These are phyloP conservation scores for Gibbula magus DNA, from an alignment of 2,888 invertebrate genomes.

Conservation along the genomic window DNA sequence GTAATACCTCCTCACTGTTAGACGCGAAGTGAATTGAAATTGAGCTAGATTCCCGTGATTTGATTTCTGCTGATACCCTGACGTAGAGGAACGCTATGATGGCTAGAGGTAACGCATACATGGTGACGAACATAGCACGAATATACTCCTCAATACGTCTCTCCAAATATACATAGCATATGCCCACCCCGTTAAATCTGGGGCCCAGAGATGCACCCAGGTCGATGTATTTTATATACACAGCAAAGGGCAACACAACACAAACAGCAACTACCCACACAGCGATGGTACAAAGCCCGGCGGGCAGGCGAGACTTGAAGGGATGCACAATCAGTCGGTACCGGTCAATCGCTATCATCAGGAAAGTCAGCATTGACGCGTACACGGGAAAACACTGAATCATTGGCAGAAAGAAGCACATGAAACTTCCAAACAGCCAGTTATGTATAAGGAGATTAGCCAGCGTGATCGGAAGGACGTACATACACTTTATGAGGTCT, in stretches of 20 bases:
- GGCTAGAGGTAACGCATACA: conserved; percentile 79
- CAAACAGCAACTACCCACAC: conserved; percentile 85
- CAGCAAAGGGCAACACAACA: conserved; percentile 84
- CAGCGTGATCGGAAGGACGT: conserved; percentile 83
- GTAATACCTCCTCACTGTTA: not conserved
- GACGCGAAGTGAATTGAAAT: conserved; percentile 57
- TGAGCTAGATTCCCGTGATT: conserved; percentile 56
- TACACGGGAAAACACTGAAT: conserved; percentile 85
- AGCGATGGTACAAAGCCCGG: conserved; percentile 82
- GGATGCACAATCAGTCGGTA: conserved; percentile 82
- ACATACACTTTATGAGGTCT: conserved; percentile 81
- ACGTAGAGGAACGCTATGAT: conserved; percentile 82
- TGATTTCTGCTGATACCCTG: conserved; percentile 81
- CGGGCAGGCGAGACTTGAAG: conserved; percentile 80
- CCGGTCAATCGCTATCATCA: conserved; percentile 83
- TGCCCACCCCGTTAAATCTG: conserved; percentile 65
- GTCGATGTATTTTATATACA: conserved; percentile 84
- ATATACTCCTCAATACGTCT: conserved; percentile 71
- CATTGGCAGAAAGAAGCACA: conserved; percentile 85
- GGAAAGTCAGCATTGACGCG: conserved; percentile 83
- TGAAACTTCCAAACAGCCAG: conserved; percentile 84
- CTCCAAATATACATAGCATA: conserved; percentile 67
- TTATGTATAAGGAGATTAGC: conserved; percentile 83
- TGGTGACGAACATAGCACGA: conserved; percentile 71
- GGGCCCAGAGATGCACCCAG: conserved; percentile 79